Base-by-base conservation (phyloP, 1,140 invertebrate genomes). In the Phenacoccus solenopsis region DNA sequence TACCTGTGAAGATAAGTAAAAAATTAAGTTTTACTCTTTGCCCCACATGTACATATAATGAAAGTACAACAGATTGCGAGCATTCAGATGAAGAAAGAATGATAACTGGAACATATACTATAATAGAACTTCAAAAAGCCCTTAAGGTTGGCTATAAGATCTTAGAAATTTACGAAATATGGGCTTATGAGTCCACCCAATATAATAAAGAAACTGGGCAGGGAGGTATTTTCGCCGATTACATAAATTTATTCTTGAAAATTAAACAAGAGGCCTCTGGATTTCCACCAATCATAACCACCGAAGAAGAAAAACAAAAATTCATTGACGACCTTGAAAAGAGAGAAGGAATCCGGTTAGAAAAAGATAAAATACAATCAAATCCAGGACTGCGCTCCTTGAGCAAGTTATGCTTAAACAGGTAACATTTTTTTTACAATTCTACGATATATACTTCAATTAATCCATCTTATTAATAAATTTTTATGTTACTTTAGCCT, bases 381-480 rank as follows among this genome's bases (percentile, higher is more conserved):
- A 81, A 80, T 71, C 73, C 75, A 0, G 78, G 78, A 1, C 61
- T 77, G 28, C 67, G 75, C 22, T 71, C 73, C 7, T 70, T 94
- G 9, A 73, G 75, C 76, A 92, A 93, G 76, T 90, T 94, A 20
- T 94, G 93, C 79, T 94, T 91, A 80, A 93, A 93, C 80, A 32
- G 30, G 30, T 32, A 32, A n/a, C n/a, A n/a, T n/a, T n/a, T n/a
- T n/a, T n/a, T n/a, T n/a, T n/a, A n/a, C n/a, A n/a, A n/a, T n/a
- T n/a, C n/a, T n/a, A n/a, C n/a, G n/a, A n/a, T n/a, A n/a, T n/a
- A n/a, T n/a, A n/a, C n/a, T n/a, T n/a, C n/a, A n/a, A n/a, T n/a
- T n/a, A n/a, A n/a, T n/a, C n/a, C n/a, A n/a, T n/a, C n/a, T n/a
- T n/a, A n/a, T n/a, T n/a, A n/a, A n/a, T n/a, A n/a, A n/a, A n/a